Evolutionary conservation across 2,888 invertebrate genomes (phyloP), one percentile per base, ranked within the genome.

Genomic region (Sericinus montela): DNA sequence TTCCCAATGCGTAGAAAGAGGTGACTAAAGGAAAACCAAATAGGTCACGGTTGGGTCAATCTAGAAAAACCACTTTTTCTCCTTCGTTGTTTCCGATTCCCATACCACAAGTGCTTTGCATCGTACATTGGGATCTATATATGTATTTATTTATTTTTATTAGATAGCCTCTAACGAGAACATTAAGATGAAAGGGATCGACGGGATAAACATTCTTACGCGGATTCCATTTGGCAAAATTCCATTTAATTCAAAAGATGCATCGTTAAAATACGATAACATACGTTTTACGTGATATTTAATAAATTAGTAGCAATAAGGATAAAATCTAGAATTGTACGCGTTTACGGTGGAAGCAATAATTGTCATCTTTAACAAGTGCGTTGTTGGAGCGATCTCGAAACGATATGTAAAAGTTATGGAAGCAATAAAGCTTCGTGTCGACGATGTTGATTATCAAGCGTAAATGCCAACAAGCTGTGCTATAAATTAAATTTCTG

Each of bases 401-500:
- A 60, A 67, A 58, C 65, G 70, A 70, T 69, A 74, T 63, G 62
- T 58, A 59, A 68, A 67, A 62, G 56, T 61, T 65, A 63, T 65
- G 60, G 59, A 54, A 48, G 61, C 57, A 65, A 69, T 81, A 77
- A 80, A 79, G 57, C 63, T 59, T 51, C 50, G 60, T 62, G 65
- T 65, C 67, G 60, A 58, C 57, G 58, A 62, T 60, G 69, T 69
- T 67, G 72, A 74, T 79, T 75, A 79, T 66, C 62, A 68, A 67
- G 72, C 75, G 75, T 65, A 70, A 80, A 76, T 71, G 69, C 67
- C 63, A 51, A 63, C 56, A 60, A 58, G 58, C 57, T 58, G 60
- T 59, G 55, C 53, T 13, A 30, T 48, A 52, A 48, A 45, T 45
- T 45, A 42, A 19, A 23, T 23, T 36, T 14, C 29, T 16, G 25